phyloP scores from a whole-genome alignment of 2,888 invertebrate genomes.

The Agonopterix subpropinquella region DNA sequence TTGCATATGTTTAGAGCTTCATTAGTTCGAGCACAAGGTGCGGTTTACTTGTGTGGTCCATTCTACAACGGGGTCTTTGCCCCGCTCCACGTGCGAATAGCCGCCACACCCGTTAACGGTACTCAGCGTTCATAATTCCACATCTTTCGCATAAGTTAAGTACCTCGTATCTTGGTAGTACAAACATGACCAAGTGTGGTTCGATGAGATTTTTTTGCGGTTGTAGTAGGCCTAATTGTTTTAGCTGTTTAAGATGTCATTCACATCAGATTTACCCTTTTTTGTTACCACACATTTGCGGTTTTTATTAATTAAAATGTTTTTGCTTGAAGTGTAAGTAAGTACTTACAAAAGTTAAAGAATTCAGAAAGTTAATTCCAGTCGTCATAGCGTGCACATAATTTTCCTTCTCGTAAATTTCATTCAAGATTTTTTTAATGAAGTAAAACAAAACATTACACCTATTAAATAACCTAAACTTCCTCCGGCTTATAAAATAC shows the following conservation, averaged over 20 bases:
- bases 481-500: no score
- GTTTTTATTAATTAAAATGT: no score
- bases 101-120: slow-evolving; percentile 53
- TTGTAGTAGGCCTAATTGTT: neutral
- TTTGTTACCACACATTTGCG: no score
- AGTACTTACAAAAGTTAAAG: no score
- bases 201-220: neutral
- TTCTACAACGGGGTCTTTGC: slow-evolving; percentile 41
- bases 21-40: slow-evolving; percentile 1
- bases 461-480: no score
- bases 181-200: neutral
- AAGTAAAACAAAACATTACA: no score
- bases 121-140: slow-evolving; percentile 36
- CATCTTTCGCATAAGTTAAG: slow-evolving; percentile 12
- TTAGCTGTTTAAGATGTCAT: neutral
- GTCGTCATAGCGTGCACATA: no score
- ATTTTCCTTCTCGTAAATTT: no score
- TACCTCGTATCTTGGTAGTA: neutral
- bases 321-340: no score
- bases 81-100: slow-evolving; percentile 47
- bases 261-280: no score
- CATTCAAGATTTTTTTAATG: no score
- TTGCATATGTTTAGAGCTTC: slow-evolving; percentile 2
- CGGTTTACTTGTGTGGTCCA: slow-evolving; percentile 28
- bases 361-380: no score